Conservation (phyloP, 2,888 invertebrate genomes). For the Palloptera scutellata region DNA sequence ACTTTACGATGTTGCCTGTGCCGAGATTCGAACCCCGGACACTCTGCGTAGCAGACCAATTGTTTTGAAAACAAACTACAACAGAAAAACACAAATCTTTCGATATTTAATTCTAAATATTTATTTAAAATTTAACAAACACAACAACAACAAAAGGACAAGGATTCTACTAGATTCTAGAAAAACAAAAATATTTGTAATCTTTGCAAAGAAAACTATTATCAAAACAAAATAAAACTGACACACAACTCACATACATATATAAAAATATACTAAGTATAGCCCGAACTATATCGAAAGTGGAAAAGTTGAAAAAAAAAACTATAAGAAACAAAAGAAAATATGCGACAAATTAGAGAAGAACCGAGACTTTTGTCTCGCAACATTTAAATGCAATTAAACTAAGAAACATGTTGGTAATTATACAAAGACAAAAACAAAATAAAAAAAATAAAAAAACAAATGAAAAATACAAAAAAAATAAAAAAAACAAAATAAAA, state of each 20-base stretch:
- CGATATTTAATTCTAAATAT: background rate
- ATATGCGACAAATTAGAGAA: slow-evolving; percentile 22
- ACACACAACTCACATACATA: slow-evolving; percentile 9
- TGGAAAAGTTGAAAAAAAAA: slow-evolving; percentile 8
- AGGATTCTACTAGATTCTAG: too few species aligned
- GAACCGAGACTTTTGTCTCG: slow-evolving; percentile 25
- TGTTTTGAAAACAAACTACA: too few species aligned
- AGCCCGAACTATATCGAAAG: slow-evolving; percentile 13
- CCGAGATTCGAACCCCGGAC: too few species aligned
- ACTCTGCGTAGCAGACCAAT: too few species aligned
- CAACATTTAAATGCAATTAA: slow-evolving; percentile 4
- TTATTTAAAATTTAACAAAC: too few species aligned
- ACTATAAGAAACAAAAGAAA: slow-evolving; percentile 17
- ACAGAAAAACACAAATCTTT: background rate
- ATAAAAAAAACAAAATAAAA: background rate
- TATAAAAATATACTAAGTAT: slow-evolving; percentile 5
- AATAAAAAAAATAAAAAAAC: background rate
- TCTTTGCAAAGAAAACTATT: slow-evolving; percentile 7
- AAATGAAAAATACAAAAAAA: background rate
- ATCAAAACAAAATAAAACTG: slow-evolving; percentile 8
- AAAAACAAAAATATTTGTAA: too few species aligned
- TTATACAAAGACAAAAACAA: slow-evolving; percentile 2
- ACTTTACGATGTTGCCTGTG: too few species aligned
- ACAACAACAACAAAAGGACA: too few species aligned
- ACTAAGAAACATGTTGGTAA: background rate